These are phyloP conservation scores for Takifugu ocellatus DNA, from an alignment of 2,797 vertebrate genomes.

Conservation along the genomic window DNA sequence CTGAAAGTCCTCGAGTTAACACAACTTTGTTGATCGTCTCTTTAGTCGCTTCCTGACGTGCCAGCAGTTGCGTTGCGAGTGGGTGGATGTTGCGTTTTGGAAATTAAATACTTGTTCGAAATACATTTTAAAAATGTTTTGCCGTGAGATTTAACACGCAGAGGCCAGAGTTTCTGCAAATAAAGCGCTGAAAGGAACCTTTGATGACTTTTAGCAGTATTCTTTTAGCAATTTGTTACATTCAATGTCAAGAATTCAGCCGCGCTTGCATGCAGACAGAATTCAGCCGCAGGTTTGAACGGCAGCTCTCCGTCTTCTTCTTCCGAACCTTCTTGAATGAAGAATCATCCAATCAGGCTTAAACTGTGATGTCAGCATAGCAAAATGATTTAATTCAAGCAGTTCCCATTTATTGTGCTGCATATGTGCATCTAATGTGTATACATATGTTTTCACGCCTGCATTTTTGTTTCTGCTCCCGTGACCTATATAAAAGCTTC, in stretches of 20 bases:
- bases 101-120: constrained; percentile 39
- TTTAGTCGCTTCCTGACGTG: constrained; percentile 32
- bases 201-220: not conserved
- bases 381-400: not conserved
- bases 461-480: not conserved
- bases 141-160: constrained; percentile 56
- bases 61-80: constrained; percentile 35
- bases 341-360: too few relatives aligned
- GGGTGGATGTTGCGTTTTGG: constrained; percentile 42
- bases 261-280: not conserved
- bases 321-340: not conserved
- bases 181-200: constrained; percentile 6
- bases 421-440: not conserved
- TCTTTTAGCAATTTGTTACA: not conserved
- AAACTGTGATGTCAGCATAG: not conserved
- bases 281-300: not conserved
- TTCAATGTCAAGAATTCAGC: too few relatives aligned
- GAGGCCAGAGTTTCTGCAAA: constrained; percentile 46
- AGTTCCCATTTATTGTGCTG: constrained; percentile 12
- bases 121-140: constrained; percentile 39
- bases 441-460: not conserved
- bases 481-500: constrained; percentile 11
- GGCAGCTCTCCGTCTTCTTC: not conserved
- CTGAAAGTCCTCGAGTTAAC: constrained; percentile 27
- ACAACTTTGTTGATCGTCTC: constrained; percentile 26